These are phyloP conservation scores for Ophion slaviceki DNA, from an alignment of 2,888 invertebrate species.

Conservation along the genomic window DNA sequence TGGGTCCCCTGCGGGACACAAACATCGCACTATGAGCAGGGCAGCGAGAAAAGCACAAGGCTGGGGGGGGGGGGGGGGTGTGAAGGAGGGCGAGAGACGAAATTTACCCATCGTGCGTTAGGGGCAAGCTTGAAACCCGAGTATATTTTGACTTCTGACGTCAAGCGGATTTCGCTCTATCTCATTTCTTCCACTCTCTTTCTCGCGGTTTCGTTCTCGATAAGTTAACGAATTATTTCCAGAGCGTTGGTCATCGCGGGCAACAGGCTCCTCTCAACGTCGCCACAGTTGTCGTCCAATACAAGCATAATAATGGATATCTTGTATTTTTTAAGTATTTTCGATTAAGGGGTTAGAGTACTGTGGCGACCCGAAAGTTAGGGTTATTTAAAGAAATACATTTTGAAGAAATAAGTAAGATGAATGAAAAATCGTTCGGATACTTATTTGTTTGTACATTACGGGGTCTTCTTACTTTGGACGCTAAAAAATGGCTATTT, in stretches of 20 bases:
- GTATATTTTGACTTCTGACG: conserved; percentile 66
- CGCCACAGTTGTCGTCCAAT: background rate
- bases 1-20: background rate
- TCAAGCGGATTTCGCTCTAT: conserved; percentile 46
- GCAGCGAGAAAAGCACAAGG: background rate
- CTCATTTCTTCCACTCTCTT: conserved; percentile 34
- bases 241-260: conserved; percentile 42
- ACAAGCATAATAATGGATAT: background rate
- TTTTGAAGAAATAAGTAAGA: no score
- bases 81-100: conserved; percentile 46
- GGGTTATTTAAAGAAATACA: no score
- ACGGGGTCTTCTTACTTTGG: no score
- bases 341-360: background rate
- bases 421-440: no score
- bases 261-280: conserved; percentile 45
- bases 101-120: conserved; percentile 23
- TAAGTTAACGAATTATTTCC: conserved; percentile 61
- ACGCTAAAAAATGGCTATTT: no score
- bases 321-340: background rate
- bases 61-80: background rate
- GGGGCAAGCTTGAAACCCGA: conserved; percentile 43
- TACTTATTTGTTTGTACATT: no score
- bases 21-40: background rate
- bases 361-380: no score
- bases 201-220: conserved; percentile 36